Evolutionary conservation across 2,797 vertebrate genomes (phyloP).

Genomic region (Coregonus ussuriensis): DNA sequence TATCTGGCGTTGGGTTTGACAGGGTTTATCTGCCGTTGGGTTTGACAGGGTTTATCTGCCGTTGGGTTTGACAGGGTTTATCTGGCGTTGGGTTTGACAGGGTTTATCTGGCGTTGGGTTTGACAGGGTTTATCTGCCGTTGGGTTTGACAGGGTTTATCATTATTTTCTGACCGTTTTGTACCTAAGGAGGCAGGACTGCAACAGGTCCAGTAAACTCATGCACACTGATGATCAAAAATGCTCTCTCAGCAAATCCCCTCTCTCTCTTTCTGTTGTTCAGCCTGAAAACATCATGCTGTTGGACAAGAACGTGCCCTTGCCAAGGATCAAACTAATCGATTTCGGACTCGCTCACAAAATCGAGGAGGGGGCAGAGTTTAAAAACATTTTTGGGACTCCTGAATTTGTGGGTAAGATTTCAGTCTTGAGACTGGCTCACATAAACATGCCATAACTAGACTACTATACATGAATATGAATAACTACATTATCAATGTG

Average conservation of each 20-base stretch:
- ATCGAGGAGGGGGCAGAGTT: constrained; percentile 95
- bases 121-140: no score
- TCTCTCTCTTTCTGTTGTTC: constrained; percentile 33
- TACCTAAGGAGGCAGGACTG: not conserved
- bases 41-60: no score
- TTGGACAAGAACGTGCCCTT: constrained; percentile 88
- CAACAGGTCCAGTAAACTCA: not conserved
- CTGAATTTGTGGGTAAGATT: constrained; percentile 93
- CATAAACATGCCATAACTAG: not conserved
- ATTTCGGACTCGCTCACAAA: constrained; percentile 94
- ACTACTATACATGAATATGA: not conserved
- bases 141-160: no score
- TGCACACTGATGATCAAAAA: no score
- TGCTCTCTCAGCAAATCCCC: not conserved
- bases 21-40: no score
- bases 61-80: no score
- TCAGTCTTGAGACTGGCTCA: not conserved
- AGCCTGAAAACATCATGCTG: constrained; percentile 99
- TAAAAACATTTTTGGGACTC: constrained; percentile 97
- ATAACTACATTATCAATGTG: not conserved
- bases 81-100: no score
- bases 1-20: no score
- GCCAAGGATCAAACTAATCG: constrained; percentile 94
- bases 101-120: no score
- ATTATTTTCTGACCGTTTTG: not conserved